phyloP scores from a whole-genome alignment of 2,797 vertebrate species.

The Tangara arthus region DNA sequence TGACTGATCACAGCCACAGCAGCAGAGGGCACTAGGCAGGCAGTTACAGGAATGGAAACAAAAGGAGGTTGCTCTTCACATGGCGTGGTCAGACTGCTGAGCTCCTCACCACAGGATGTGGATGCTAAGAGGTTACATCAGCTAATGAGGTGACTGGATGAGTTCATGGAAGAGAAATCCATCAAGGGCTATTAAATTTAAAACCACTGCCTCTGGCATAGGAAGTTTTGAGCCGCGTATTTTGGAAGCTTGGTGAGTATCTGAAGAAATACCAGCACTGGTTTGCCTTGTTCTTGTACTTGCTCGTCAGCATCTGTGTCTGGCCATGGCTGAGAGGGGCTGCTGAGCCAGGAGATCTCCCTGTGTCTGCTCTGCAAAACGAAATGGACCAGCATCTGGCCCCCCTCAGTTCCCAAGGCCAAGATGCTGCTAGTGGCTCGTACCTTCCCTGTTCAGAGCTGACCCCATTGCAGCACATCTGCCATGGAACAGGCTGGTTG shows the following conservation, averaged over 20 bases:
- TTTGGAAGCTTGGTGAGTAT: background rate
- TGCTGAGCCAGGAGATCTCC: background rate
- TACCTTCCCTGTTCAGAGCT: background rate
- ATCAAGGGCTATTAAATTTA: slow-evolving; percentile 42
- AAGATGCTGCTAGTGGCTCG: background rate
- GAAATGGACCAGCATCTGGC: fast-evolving
- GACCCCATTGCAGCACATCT: fast-evolving
- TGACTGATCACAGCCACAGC: background rate
- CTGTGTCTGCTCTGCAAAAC: background rate
- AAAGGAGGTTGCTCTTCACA: background rate
- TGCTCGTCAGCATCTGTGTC: fast-evolving
- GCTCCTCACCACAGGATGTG: slow-evolving; percentile 53
- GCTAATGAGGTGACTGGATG: slow-evolving; percentile 58
- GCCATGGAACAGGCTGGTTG: background rate
- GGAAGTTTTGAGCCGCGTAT: slow-evolving; percentile 7
- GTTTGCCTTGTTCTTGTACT: background rate
- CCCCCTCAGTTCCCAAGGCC: background rate
- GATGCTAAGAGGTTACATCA: slow-evolving; percentile 47
- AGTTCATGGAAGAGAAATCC: slow-evolving; percentile 60
- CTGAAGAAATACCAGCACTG: background rate
- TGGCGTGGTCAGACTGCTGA: background rate
- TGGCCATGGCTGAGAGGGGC: background rate
- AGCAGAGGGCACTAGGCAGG: background rate
- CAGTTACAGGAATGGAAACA: background rate
- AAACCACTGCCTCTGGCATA: slow-evolving; percentile 42